Base-by-base conservation (phyloP, 2,888 invertebrate genomes). In the Lasioglossum vierecki region DNA sequence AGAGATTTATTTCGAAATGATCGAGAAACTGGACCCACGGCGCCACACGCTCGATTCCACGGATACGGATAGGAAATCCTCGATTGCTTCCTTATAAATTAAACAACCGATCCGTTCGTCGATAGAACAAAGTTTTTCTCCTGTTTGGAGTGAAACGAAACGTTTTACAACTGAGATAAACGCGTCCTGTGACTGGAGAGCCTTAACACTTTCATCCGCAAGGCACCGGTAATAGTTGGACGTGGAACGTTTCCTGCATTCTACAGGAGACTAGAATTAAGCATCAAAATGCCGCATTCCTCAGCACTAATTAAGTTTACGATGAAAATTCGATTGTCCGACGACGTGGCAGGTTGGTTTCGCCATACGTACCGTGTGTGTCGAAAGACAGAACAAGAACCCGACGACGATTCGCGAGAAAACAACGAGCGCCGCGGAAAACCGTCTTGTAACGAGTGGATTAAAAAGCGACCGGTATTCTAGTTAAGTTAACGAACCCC, bases 1-100 rank as follows among this genome's bases (percentile, higher is more conserved):
- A 22, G 41, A 13, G 26, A 49, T 13, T 76, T 49, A 66, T 46
- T 30, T 66, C 66, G 68, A 82, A 70, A 74, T 82, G 46, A 44
- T 57, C 68, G 18, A 41, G 74, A 35, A 30, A 39, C 68, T 39
- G 39, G 18, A 68, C 39, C 3, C 68, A 0, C 18, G 11, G 39
- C 68, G 39, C 35, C 39, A 11, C 18, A 22, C 11, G 11, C 4
- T 22, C 39, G 22, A 30, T 30, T 63, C 63, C 30, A 63, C 6
- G 63, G 63, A 63, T 30, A 30, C 30, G 30, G 8, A 63, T 63
- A 63, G 63, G 30, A 63, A 30, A 63, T 63, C 63, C 30, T 63
- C 63, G 30, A 63, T 63, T 15, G 63, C 30, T 63, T 63, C 63
- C 63, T 18, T 63, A 30, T 30, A 63, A 63, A 63, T 30, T 30